Percentiles rank a stretch among this genome's conserved stretches.
These are phyloP conservation scores for Leptinotarsa texana DNA, from an alignment of 1,140 invertebrate genomes.

Conservation along the genomic window DNA sequence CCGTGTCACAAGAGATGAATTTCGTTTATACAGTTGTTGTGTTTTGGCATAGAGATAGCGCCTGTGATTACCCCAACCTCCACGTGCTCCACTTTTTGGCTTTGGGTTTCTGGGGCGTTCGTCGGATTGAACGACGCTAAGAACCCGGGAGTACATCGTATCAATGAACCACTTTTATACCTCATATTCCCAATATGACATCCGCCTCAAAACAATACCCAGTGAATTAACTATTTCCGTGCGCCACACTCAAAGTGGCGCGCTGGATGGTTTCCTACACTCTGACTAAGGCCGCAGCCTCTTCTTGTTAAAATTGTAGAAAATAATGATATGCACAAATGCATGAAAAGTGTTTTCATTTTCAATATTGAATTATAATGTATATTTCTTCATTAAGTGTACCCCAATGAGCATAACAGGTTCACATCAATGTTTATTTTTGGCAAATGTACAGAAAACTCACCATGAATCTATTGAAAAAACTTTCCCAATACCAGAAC, in stretches of 20 bases:
- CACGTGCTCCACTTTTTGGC: neutral
- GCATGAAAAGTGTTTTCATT: too few species aligned
- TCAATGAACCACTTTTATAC: neutral
- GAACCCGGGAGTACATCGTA: neutral
- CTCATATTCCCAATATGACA: too few species aligned
- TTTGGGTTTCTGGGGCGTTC: neutral
- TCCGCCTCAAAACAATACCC: too few species aligned
- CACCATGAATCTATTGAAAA: too few species aligned
- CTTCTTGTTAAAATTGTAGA: neutral
- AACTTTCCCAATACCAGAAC: too few species aligned
- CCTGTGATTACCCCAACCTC: neutral
- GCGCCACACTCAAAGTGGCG: slow-evolving; percentile 42
- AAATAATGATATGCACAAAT: too few species aligned
- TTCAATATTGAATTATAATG: too few species aligned
- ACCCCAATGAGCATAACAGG: too few species aligned
- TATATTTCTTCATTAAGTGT: too few species aligned
- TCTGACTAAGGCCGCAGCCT: neutral
- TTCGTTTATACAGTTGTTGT: slow-evolving; percentile 20
- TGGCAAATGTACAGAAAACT: too few species aligned
- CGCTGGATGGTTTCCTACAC: slow-evolving; percentile 37
- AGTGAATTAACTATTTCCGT: too few species aligned
- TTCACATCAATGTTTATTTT: too few species aligned
- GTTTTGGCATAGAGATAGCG: neutral
- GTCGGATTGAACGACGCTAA: neutral
- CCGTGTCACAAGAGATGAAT: slow-evolving; percentile 5